Percentiles rank a stretch among this genome's conserved stretches.
Evolutionary conservation across 2,113 vertebrate genomes (phyloP).

Genomic region (Oryzias celebensis): DNA sequence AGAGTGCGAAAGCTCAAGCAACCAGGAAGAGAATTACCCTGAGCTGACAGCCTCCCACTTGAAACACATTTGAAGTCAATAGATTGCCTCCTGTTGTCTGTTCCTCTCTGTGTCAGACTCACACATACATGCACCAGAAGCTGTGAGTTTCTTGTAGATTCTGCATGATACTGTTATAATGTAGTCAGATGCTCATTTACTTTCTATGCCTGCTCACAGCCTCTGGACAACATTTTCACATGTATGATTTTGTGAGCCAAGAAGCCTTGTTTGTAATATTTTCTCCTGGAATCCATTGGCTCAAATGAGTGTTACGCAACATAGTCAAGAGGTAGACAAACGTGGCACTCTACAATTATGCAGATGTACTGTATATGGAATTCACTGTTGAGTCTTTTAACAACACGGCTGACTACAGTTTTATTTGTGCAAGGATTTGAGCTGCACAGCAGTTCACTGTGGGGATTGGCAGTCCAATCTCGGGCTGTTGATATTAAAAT

Average conservation of each 20-base stretch:
- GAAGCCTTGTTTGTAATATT: background rate
- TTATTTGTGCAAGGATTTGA: too few relatives aligned
- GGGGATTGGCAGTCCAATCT: too few relatives aligned
- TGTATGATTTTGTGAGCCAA: conserved; percentile 18
- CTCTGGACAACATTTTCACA: background rate
- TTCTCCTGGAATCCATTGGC: too few relatives aligned
- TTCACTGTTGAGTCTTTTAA: too few relatives aligned
- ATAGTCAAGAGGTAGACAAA: too few relatives aligned
- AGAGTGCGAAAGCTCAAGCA: conserved; percentile 13
- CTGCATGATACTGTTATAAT: conserved; percentile 9
- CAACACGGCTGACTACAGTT: too few relatives aligned
- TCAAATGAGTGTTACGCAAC: too few relatives aligned
- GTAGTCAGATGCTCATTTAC: conserved; percentile 12
- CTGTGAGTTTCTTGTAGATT: too few relatives aligned
- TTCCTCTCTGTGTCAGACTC: conserved; percentile 7
- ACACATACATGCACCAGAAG: background rate
- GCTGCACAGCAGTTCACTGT: too few relatives aligned
- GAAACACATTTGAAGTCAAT: conserved; percentile 35
- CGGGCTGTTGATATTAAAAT: too few relatives aligned
- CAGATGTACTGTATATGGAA: too few relatives aligned
- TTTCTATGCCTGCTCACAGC: conserved; percentile 3
- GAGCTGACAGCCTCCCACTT: conserved; percentile 51
- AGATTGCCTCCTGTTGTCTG: conserved; percentile 26
- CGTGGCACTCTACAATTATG: too few relatives aligned
- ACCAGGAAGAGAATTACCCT: conserved; percentile 67